Evolutionary conservation across 1,140 invertebrate genomes (phyloP).

Genomic region (Pseudobourletiella spinata): DNA sequence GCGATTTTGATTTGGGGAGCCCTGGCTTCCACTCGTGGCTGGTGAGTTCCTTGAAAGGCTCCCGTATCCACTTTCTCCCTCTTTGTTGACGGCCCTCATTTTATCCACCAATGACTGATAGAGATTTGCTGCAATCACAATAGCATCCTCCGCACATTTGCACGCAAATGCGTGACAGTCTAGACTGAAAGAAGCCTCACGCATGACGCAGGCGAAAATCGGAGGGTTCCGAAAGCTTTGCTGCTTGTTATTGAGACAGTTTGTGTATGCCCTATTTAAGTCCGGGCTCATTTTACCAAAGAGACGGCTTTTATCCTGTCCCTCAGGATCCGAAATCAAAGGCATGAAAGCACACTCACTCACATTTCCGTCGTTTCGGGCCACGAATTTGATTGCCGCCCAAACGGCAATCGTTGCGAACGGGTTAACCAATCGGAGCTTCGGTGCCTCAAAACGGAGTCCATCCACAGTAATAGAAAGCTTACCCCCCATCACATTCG

Average conservation of each 20-base stretch:
- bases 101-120: constrained; percentile 76
- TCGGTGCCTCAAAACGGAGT: constrained; percentile 37
- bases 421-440: constrained; percentile 55
- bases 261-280: constrained; percentile 22
- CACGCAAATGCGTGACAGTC: constrained; percentile 88
- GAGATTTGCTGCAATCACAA: constrained; percentile 77
- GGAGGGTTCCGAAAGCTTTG: constrained; percentile 54
- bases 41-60: constrained; percentile 26
- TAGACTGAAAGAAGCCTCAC: constrained; percentile 56
- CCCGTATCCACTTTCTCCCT: constrained; percentile 35
- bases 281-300: constrained; percentile 43
- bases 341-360: constrained; percentile 67
- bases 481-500: constrained; percentile 43
- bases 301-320: constrained; percentile 59
- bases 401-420: constrained; percentile 84
- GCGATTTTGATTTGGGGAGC: constrained; percentile 20
- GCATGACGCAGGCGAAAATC: constrained; percentile 83
- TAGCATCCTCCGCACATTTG: constrained; percentile 66
- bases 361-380: constrained; percentile 19
- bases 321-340: constrained; percentile 71
- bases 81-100: constrained; percentile 43
- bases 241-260: not conserved
- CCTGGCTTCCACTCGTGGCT: constrained; percentile 4
- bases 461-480: constrained; percentile 46
- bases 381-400: constrained; percentile 68